Percentiles rank a stretch among this genome's conserved stretches.
These are phyloP conservation scores for Capreolus pygargus DNA, from an alignment of 2,113 vertebrate species.

Conservation along the genomic window DNA sequence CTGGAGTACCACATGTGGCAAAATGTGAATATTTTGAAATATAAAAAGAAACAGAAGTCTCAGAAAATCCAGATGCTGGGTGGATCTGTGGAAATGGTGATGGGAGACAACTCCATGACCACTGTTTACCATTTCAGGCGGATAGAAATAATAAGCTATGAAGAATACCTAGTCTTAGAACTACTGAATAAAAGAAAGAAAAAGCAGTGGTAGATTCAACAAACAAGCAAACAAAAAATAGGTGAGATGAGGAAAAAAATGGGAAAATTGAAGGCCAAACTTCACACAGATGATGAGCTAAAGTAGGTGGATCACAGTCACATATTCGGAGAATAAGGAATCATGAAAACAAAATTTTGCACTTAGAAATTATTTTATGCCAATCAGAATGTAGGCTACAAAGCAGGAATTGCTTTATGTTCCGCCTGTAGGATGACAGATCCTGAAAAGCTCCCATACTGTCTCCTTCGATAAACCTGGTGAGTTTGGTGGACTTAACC, in stretches of 20 bases:
- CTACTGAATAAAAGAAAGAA: conserved; percentile 88
- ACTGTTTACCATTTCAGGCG: conserved; percentile 91
- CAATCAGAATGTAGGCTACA: conserved; percentile 91
- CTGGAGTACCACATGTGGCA: conserved; percentile 93
- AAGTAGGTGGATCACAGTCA: conserved; percentile 92
- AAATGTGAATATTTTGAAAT: conserved; percentile 91
- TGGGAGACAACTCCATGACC: conserved; percentile 92
- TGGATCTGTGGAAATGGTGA: conserved; percentile 90
- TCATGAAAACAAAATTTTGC: conserved; percentile 88
- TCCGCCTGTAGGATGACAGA: conserved; percentile 89
- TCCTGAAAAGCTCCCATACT: conserved; percentile 90
- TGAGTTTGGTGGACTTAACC: conserved; percentile 92
- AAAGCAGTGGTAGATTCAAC: conserved; percentile 86
- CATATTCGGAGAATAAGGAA: conserved; percentile 89
- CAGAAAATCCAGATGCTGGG: conserved; percentile 93
- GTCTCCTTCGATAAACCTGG: conserved; percentile 92
- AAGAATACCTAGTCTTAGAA: conserved; percentile 92
- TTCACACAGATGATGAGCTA: conserved; percentile 90
- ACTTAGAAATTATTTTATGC: conserved; percentile 92
- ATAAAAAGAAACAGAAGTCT: conserved; percentile 92
- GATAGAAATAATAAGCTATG: conserved; percentile 92
- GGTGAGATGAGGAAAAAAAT: conserved; percentile 90
- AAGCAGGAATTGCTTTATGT: conserved; percentile 92
- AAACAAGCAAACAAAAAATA: conserved; percentile 52
- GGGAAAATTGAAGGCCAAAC: conserved; percentile 91